Evolutionary conservation across 2,113 vertebrate genomes (phyloP).

Genomic region (Oriolus oriolus): DNA sequence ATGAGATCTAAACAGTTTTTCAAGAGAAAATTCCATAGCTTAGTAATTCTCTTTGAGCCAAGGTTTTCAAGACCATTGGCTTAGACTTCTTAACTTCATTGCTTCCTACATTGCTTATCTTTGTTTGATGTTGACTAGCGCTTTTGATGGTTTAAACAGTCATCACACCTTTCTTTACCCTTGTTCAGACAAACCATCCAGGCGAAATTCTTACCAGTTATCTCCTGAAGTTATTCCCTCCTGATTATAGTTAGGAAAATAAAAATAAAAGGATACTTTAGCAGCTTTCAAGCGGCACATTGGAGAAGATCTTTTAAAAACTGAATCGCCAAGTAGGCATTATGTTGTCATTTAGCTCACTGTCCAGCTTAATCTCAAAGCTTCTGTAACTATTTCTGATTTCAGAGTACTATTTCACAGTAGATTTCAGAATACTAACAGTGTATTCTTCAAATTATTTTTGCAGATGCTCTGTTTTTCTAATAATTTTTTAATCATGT

Average conservation of each 20-base stretch:
- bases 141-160: neutral
- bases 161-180: neutral
- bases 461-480: neutral
- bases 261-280: neutral
- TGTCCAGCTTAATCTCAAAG: neutral
- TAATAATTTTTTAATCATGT: neutral
- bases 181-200: neutral
- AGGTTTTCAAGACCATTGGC: neutral
- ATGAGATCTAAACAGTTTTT: neutral
- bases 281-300: neutral
- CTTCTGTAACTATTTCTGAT: neutral
- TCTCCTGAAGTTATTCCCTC: neutral
- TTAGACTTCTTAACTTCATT: neutral
- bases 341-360: neutral
- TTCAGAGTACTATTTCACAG: neutral
- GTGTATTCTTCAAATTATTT: neutral
- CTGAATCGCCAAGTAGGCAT: fast-evolving
- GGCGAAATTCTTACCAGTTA: neutral
- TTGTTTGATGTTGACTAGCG: neutral
- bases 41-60: neutral
- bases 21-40: neutral
- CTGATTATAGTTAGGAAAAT: neutral
- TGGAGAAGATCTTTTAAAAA: neutral
- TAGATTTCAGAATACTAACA: neutral
- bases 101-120: fast-evolving